These are phyloP conservation scores for Nyctalus aviator DNA, from an alignment of 2,797 vertebrate genomes.

Conservation along the genomic window DNA sequence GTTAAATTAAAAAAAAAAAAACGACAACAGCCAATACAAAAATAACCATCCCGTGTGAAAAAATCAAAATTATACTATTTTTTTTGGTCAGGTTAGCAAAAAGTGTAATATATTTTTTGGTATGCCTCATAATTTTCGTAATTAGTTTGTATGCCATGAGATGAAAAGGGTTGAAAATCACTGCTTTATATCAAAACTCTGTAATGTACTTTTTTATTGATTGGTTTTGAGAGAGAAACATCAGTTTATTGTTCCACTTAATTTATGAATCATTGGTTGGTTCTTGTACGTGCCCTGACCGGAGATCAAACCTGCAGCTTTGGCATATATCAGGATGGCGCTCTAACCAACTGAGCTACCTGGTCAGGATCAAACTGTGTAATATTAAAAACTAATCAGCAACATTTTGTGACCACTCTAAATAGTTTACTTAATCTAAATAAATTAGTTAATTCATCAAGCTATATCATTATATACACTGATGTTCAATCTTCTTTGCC, in stretches of 20 bases:
- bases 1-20: neutral
- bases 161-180: neutral
- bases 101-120: neutral
- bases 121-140: neutral
- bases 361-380: neutral
- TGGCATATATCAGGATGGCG: neutral
- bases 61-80: neutral
- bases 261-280: neutral
- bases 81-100: neutral
- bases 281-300: neutral
- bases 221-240: neutral
- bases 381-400: conserved; percentile 44
- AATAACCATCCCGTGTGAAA: neutral
- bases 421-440: neutral
- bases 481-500: conserved; percentile 11
- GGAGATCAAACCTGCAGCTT: neutral
- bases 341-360: neutral
- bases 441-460: conserved; percentile 30
- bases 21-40: neutral
- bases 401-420: neutral
- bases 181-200: neutral
- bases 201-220: neutral
- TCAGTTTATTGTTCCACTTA: neutral
- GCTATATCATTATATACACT: neutral
- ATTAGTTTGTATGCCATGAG: neutral